Percentiles rank a stretch among this genome's conserved stretches.
These are phyloP conservation scores for Antechinus stuartii DNA, from an alignment of 2,113 vertebrate genomes.

Conservation along the genomic window DNA sequence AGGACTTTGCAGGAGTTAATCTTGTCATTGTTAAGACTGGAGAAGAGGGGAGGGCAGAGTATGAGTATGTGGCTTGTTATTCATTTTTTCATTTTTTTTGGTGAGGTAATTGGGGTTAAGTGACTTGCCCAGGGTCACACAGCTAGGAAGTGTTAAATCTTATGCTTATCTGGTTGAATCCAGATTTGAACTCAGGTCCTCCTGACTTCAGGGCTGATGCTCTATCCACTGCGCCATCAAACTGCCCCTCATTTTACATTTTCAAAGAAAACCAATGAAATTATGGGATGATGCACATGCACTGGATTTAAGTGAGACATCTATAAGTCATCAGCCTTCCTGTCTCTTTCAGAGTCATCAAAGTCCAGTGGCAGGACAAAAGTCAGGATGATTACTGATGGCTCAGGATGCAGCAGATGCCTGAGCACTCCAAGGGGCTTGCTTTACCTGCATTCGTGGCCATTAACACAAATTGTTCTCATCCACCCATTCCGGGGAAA, in stretches of 20 bases:
- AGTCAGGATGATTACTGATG: background rate
- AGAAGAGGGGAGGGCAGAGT: background rate
- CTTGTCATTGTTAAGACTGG: background rate
- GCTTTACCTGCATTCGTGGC: background rate
- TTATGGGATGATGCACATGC: background rate
- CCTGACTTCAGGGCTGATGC: no score
- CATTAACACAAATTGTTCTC: background rate
- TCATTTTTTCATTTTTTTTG: background rate
- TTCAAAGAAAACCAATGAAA: background rate
- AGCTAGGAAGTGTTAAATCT: no score
- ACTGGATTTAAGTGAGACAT: background rate
- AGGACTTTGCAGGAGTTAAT: background rate
- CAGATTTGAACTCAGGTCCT: no score
- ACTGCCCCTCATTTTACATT: background rate
- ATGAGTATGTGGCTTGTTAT: background rate
- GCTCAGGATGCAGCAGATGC: background rate
- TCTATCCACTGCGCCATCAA: no score
- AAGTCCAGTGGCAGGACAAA: background rate
- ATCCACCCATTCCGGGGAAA: background rate
- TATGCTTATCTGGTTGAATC: no score
- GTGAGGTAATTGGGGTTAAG: no score
- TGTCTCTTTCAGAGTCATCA: background rate
- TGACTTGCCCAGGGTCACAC: no score
- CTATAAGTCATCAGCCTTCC: background rate
- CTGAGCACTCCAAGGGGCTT: no score